Conservation (phyloP, 2,797 vertebrate genomes). For the Otolemur crassicaudatus region DNA sequence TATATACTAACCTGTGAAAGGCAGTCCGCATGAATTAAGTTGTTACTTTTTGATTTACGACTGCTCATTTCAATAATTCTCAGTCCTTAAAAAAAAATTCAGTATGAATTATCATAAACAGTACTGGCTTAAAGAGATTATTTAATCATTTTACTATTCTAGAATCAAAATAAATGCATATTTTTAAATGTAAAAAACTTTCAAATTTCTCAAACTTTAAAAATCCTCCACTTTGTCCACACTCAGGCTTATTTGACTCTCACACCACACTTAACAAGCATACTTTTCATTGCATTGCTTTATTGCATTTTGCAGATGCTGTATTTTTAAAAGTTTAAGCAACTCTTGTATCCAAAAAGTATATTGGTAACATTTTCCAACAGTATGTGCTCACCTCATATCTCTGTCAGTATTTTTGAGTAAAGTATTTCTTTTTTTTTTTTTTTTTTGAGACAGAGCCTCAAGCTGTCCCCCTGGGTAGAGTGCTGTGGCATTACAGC, state of each 20-base stretch:
- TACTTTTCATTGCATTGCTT: neutral
- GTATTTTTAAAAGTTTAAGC: neutral
- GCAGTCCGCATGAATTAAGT: constrained; percentile 86
- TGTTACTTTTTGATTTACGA: constrained; percentile 88
- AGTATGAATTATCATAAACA: constrained; percentile 33
- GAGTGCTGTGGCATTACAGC: no score
- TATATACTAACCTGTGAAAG: constrained; percentile 90
- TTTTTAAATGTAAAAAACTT: constrained; percentile 41
- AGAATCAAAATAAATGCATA: constrained; percentile 48
- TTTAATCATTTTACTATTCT: constrained; percentile 18
- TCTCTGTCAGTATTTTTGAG: neutral
- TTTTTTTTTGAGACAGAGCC: no score
- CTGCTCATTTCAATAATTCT: constrained; percentile 89
- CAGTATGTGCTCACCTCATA: neutral
- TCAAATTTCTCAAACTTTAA: constrained; percentile 7
- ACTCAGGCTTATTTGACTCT: neutral
- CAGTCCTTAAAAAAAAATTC: constrained; percentile 38
- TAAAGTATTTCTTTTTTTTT: neutral
- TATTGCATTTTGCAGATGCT: neutral
- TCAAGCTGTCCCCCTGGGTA: no score
- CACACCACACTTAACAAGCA: neutral
- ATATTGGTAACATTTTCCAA: neutral
- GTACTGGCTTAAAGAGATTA: neutral
- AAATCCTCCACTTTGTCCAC: neutral
- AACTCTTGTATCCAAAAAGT: neutral